Conservation (phyloP, 2,888 invertebrate genomes). For the Alloplasta piceator region DNA sequence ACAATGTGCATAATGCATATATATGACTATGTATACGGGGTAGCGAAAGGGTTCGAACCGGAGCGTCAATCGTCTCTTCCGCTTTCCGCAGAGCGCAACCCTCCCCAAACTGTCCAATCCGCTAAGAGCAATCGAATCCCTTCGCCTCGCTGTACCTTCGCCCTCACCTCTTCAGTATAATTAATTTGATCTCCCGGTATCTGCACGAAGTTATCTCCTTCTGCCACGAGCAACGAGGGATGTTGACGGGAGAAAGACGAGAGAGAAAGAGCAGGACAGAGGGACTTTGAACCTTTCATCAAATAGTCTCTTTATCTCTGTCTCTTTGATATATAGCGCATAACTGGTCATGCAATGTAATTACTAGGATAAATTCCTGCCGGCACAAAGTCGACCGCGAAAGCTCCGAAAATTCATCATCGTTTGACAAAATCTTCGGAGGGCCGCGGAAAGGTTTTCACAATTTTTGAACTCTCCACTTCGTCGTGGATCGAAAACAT, state of each 20-base stretch:
- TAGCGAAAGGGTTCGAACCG: slow-evolving; percentile 41
- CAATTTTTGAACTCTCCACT: not conserved
- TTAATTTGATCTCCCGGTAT: slow-evolving; percentile 69
- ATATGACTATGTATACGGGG: slow-evolving; percentile 10
- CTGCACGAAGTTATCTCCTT: slow-evolving; percentile 62
- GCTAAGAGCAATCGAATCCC: slow-evolving; percentile 68
- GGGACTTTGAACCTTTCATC: slow-evolving; percentile 68
- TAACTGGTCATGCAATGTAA: slow-evolving; percentile 64
- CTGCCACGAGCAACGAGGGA: slow-evolving; percentile 39
- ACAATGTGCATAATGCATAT: not conserved
- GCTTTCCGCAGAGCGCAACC: slow-evolving; percentile 43
- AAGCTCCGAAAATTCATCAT: slow-evolving; percentile 54
- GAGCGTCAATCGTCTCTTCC: slow-evolving; percentile 54
- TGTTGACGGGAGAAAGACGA: not conserved
- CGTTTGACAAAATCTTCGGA: slow-evolving; percentile 44
- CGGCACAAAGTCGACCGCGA: slow-evolving; percentile 19
- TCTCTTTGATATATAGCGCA: slow-evolving; percentile 7
- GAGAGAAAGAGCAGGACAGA: slow-evolving; percentile 18
- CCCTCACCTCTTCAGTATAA: slow-evolving; percentile 62
- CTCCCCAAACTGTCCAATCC: slow-evolving; percentile 58
- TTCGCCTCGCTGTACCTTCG: slow-evolving; percentile 51
- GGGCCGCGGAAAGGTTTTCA: slow-evolving; percentile 1
- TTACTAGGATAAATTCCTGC: slow-evolving; percentile 60
- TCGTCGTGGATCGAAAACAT: slow-evolving; percentile 13
- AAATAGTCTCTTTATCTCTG: slow-evolving; percentile 52